Conservation (phyloP, 2,888 invertebrate genomes). For the Lymantria monacha region DNA sequence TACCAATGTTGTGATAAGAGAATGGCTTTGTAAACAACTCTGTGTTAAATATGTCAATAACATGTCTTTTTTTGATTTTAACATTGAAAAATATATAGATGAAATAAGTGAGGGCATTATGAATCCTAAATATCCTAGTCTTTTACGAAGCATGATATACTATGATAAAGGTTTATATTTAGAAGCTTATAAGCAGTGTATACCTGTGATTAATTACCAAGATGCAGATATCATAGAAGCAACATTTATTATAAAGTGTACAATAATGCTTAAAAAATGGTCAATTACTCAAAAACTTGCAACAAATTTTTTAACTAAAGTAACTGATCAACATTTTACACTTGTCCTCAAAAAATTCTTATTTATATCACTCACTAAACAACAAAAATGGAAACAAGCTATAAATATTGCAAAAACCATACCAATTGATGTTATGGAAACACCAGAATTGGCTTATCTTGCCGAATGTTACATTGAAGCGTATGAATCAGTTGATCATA, state of each 20-base stretch:
- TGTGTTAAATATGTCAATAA: conserved; percentile 57
- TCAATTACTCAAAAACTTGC: conserved; percentile 63
- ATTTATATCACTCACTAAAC: conserved; percentile 57
- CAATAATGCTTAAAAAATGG: conserved; percentile 69
- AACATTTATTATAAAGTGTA: conserved; percentile 64
- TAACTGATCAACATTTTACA: conserved; percentile 50
- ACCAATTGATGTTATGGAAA: conserved; percentile 42
- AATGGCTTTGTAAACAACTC: conserved; percentile 61
- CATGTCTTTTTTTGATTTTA: conserved; percentile 52
- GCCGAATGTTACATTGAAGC: conserved; percentile 66
- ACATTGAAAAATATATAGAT: conserved; percentile 76
- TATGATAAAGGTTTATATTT: conserved; percentile 77
- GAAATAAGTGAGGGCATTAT: conserved; percentile 79
- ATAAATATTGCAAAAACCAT: conserved; percentile 57
- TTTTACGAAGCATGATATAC: conserved; percentile 83
- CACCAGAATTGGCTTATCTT: conserved; percentile 51
- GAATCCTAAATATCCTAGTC: conserved; percentile 82
- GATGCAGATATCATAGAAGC: conserved; percentile 61
- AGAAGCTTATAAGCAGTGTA: conserved; percentile 77
- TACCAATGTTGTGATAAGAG: conserved; percentile 53
- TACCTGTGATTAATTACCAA: conserved; percentile 67
- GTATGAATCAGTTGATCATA: conserved; percentile 46
- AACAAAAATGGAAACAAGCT: conserved; percentile 80
- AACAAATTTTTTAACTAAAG: conserved; percentile 63
- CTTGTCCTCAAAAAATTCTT: conserved; percentile 51